Evolutionary conservation across 2,113 vertebrate genomes (phyloP).

Genomic region (Siniperca chuatsi): DNA sequence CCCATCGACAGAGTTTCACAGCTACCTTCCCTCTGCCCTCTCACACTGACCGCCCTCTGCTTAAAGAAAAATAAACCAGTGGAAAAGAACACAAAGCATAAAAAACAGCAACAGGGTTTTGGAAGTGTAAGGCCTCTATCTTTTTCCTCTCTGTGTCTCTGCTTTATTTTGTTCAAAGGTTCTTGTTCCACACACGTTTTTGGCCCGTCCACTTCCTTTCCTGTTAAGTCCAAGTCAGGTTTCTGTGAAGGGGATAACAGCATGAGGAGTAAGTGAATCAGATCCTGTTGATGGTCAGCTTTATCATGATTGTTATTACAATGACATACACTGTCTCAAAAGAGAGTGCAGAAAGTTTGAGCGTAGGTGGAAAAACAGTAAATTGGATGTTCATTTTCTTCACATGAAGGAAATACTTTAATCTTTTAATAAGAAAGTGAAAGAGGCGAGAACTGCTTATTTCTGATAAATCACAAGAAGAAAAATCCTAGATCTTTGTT

Average conservation of each 20-base stretch:
- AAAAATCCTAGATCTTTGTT: no score
- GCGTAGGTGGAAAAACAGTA: no score
- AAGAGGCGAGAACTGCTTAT: no score
- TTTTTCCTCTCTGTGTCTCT: conserved; percentile 39
- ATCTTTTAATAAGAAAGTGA: no score
- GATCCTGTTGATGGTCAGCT: conserved; percentile 4
- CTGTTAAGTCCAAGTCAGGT: conserved; percentile 20
- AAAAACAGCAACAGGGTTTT: conserved; percentile 32
- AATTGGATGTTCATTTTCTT: no score
- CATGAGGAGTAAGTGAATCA: neutral
- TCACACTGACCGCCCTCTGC: conserved; percentile 55
- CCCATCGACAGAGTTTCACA: conserved; percentile 57
- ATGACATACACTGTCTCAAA: no score
- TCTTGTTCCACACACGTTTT: conserved; percentile 15
- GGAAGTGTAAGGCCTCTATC: conserved; percentile 18
- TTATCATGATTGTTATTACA: neutral
- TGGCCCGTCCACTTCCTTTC: neutral
- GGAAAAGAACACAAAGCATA: conserved; percentile 51
- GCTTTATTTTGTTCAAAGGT: conserved; percentile 25
- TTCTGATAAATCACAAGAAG: no score
- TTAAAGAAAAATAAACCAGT: conserved; percentile 67
- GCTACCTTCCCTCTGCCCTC: conserved; percentile 63
- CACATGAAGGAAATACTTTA: no score
- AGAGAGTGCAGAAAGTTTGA: no score
- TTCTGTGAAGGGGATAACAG: neutral